Conservation (phyloP, 2,888 invertebrate genomes). For the Platycheirus albimanus region DNA sequence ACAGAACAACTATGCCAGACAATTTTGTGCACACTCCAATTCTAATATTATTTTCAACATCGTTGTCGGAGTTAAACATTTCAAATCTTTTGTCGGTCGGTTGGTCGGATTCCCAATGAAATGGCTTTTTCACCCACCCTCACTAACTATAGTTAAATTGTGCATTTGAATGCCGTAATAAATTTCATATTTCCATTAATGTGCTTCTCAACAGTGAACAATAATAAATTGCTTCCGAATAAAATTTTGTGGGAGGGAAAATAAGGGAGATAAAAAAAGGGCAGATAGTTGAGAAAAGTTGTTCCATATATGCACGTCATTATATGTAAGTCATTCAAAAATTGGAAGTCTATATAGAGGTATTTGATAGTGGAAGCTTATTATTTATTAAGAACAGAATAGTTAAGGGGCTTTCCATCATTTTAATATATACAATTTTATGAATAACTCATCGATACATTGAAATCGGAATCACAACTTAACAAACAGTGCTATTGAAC, state of each 20-base stretch:
- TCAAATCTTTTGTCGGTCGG: slow-evolving; percentile 30
- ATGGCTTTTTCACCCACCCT: not conserved
- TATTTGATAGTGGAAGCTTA: no score
- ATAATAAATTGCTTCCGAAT: slow-evolving; percentile 16
- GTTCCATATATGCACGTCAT: not conserved
- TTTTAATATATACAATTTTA: no score
- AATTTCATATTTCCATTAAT: slow-evolving; percentile 41
- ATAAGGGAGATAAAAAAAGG: not conserved
- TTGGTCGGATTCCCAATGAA: slow-evolving; percentile 9
- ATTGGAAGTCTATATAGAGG: no score
- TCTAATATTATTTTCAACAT: slow-evolving; percentile 17
- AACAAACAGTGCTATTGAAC: no score
- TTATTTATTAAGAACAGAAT: no score
- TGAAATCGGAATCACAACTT: no score
- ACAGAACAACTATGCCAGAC: slow-evolving; percentile 3
- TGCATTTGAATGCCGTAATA: slow-evolving; percentile 31
- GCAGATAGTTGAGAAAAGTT: not conserved
- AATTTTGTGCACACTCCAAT: slow-evolving; percentile 28
- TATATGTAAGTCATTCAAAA: no score
- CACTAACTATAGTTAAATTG: slow-evolving; percentile 3
- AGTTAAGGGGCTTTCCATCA: no score
- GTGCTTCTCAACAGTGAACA: slow-evolving; percentile 17
- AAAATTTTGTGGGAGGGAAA: not conserved
- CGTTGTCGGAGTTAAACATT: slow-evolving; percentile 21
- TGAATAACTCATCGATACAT: no score